Evolutionary conservation across 2,888 invertebrate genomes (phyloP).

Genomic region (Morpho helenor): DNA sequence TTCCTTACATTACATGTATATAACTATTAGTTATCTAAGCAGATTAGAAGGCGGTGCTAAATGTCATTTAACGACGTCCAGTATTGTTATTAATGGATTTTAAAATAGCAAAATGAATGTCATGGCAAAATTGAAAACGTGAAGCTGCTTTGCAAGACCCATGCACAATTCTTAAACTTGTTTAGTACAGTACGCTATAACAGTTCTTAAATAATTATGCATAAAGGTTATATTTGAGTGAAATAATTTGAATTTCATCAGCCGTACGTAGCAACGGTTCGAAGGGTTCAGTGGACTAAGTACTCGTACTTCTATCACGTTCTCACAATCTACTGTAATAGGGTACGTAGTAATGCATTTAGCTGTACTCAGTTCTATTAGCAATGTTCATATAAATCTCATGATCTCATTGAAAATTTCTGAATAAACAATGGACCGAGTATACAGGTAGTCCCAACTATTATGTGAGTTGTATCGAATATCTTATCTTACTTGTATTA

Average conservation of each 20-base stretch:
- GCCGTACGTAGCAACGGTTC: constrained; percentile 53
- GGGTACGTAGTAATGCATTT: constrained; percentile 41
- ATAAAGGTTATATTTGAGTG: constrained; percentile 10
- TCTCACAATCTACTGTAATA: constrained; percentile 35
- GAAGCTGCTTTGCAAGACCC: constrained; percentile 20
- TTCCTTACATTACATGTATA: no score
- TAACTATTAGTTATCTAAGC: no score
- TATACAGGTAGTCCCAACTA: no score
- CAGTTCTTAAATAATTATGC: constrained; percentile 5
- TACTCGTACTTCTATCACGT: constrained; percentile 43
- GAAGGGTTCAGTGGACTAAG: constrained; percentile 57
- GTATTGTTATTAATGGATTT: constrained; percentile 28
- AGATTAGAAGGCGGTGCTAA: neutral
- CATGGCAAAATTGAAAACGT: constrained; percentile 25
- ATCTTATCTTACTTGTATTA: no score
- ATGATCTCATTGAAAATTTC: neutral
- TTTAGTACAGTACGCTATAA: constrained; percentile 3
- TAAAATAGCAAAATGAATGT: constrained; percentile 36
- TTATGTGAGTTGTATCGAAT: no score
- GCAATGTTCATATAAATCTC: constrained; percentile 16
- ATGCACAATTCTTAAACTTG: neutral
- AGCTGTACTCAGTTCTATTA: constrained; percentile 49
- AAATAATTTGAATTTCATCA: neutral
- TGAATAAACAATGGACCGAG: neutral
- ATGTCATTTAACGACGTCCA: constrained; percentile 7